A percentile compares a stretch with the other conserved stretches of the same genome.
phyloP scores from a whole-genome alignment of 2,888 invertebrate genomes.

The Pandemis heparana region DNA sequence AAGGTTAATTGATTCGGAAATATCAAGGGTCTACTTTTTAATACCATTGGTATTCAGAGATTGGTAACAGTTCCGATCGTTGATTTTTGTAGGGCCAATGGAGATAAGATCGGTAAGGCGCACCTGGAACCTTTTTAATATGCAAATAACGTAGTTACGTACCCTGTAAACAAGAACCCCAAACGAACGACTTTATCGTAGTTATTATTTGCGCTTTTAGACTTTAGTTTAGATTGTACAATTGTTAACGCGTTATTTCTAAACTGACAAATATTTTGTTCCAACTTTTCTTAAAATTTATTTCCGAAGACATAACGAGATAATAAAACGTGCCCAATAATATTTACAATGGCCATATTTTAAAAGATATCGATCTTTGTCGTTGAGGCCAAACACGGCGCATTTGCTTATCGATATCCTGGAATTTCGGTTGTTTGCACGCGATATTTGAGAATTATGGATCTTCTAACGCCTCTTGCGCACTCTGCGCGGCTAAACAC shows the following conservation, averaged over 20 bases:
- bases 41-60: constrained; percentile 18
- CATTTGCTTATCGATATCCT: constrained; percentile 55
- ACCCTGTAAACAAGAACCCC: constrained; percentile 21
- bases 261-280: background rate
- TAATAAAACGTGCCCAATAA: constrained; percentile 17
- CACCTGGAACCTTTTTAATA: constrained; percentile 43
- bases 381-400: constrained; percentile 26
- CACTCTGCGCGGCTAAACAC: background rate
- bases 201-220: background rate
- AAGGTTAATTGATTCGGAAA: constrained; percentile 30
- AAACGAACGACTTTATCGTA: constrained; percentile 12
- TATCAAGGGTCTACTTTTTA: constrained; percentile 30
- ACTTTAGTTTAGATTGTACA: background rate
- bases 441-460: constrained; percentile 14
- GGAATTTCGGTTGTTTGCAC: constrained; percentile 45
- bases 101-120: constrained; percentile 44
- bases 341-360: constrained; percentile 31
- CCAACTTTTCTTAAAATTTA: background rate
- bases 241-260: background rate
- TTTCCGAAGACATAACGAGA: background rate
- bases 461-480: constrained; percentile 5
- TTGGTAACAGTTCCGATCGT: constrained; percentile 44
- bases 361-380: constrained; percentile 29
- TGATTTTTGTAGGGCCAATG: constrained; percentile 46
- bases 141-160: constrained; percentile 38